phyloP scores from a whole-genome alignment of 2,113 vertebrate genomes.

The Sprattus sprattus region DNA sequence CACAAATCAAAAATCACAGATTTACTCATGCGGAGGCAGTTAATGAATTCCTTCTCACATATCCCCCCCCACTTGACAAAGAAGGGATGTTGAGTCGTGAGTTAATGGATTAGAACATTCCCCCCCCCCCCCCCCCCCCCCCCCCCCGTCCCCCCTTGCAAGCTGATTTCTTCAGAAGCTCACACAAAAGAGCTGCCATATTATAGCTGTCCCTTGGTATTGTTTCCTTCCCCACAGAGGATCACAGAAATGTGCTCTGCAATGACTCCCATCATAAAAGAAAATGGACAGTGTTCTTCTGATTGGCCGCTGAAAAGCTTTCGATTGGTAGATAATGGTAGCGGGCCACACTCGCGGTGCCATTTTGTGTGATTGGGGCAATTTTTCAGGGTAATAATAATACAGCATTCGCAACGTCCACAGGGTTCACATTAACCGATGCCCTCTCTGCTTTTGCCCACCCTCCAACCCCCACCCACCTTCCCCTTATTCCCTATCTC shows the following conservation, averaged over 20 bases:
- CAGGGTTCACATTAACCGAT: neutral
- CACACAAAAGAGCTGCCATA: neutral
- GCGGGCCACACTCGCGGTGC: neutral
- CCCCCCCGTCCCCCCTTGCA: neutral
- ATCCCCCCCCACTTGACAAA: neutral
- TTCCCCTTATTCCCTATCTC: neutral
- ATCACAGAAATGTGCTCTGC: neutral
- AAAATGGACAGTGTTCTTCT: neutral
- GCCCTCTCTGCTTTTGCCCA: neutral
- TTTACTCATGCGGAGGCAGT: neutral
- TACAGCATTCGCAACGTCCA: neutral
- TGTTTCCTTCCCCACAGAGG: neutral
- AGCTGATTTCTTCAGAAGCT: neutral
- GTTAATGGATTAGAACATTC: neutral
- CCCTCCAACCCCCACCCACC: neutral
- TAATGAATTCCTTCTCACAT: conserved; percentile 4
- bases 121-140: no score
- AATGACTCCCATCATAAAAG: neutral
- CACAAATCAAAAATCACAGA: neutral
- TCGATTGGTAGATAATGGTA: neutral
- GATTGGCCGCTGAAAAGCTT: neutral
- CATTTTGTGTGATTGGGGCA: neutral
- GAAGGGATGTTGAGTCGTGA: neutral
- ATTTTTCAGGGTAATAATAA: conserved; percentile 10
- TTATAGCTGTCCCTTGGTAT: neutral